Evolutionary conservation across 2,888 invertebrate genomes (phyloP).

Genomic region (Hirtodrosophila alboralis): DNA sequence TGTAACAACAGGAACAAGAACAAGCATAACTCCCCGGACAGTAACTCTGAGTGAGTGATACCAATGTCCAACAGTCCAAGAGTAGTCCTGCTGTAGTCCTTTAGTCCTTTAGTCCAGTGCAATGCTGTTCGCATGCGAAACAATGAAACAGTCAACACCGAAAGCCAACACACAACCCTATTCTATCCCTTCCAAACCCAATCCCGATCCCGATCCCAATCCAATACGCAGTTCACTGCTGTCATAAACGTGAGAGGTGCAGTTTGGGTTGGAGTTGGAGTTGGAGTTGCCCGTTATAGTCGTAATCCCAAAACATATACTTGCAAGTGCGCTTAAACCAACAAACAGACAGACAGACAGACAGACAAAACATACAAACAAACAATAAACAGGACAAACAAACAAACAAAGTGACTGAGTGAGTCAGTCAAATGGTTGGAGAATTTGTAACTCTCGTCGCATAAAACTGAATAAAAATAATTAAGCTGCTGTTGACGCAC

Average conservation of each 20-base stretch:
- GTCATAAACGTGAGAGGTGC: constrained; percentile 31
- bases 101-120: constrained; percentile 6
- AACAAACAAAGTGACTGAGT: constrained; percentile 56
- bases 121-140: constrained; percentile 34
- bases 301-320: constrained; percentile 75
- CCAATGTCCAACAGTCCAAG: constrained; percentile 21
- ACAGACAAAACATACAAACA: constrained; percentile 44
- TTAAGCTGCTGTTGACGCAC: constrained; percentile 77
- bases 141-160: constrained; percentile 37
- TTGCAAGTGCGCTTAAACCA: constrained; percentile 66
- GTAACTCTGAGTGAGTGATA: constrained; percentile 41
- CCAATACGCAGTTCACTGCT: constrained; percentile 32
- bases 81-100: background rate
- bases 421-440: background rate
- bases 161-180: constrained; percentile 5
- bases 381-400: constrained; percentile 67
- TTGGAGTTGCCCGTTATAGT: constrained; percentile 29
- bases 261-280: background rate
- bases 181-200: constrained; percentile 25
- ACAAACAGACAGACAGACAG: constrained; percentile 40
- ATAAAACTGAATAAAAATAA: constrained; percentile 70
- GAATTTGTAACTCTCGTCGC: constrained; percentile 35
- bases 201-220: no score
- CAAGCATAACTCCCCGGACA: constrained; percentile 41
- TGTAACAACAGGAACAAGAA: constrained; percentile 17